A percentile compares a stretch with the other conserved stretches of the same genome.
These are phyloP conservation scores for Pelosia muscerda DNA, from an alignment of 2,888 invertebrate species.

Conservation along the genomic window DNA sequence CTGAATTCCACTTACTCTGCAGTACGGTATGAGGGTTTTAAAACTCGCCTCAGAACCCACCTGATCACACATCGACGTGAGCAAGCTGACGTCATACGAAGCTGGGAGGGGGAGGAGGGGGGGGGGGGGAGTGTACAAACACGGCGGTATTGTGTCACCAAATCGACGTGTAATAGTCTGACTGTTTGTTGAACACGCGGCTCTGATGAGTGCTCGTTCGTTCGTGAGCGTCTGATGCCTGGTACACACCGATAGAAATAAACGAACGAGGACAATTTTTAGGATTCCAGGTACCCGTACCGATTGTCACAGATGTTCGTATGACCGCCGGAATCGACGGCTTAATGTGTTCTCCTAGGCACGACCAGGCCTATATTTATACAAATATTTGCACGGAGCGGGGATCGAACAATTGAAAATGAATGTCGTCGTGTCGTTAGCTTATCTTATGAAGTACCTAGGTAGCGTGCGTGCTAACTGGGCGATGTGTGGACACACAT, in stretches of 20 bases:
- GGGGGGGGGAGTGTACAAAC: conserved; percentile 17
- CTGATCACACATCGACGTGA: conserved; percentile 35
- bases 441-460: no score
- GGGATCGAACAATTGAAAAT: no score
- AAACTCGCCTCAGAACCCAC: conserved; percentile 20
- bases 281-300: no score
- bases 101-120: conserved; percentile 5
- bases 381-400: no score
- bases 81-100: conserved; percentile 10
- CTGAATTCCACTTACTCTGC: neutral
- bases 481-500: no score
- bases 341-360: no score
- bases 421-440: no score
- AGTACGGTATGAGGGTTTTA: neutral
- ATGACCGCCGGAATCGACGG: no score
- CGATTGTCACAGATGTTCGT: no score
- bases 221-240: conserved; percentile 11
- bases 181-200: conserved; percentile 24
- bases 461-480: no score
- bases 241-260: neutral
- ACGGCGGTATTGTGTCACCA: conserved; percentile 22
- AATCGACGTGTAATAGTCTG: conserved; percentile 30
- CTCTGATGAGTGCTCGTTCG: conserved; percentile 18
- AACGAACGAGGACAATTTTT: neutral
- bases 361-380: no score